phyloP scores from a whole-genome alignment of 1,140 invertebrate genomes.

The Aphelinus certus region DNA sequence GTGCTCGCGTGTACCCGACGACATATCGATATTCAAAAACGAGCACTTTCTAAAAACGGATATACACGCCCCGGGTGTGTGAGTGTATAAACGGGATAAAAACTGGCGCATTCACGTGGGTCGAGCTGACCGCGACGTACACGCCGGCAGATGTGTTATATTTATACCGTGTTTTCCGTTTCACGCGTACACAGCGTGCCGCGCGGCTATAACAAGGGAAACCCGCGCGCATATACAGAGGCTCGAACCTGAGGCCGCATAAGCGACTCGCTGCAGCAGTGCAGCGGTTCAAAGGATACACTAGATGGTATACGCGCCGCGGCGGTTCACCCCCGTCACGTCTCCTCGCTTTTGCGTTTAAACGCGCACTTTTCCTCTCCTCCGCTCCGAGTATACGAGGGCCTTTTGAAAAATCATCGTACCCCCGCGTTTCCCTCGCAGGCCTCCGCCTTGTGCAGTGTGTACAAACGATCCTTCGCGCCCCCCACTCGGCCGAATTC shows the following conservation, averaged over 20 bases:
- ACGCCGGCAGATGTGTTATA: too few relatives aligned
- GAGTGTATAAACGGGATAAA: neutral
- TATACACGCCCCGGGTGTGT: too few relatives aligned
- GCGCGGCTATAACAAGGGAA: slow-evolving; percentile 12
- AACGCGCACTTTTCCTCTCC: neutral
- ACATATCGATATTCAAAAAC: too few relatives aligned
- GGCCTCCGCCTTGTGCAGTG: too few relatives aligned
- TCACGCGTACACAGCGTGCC: neutral
- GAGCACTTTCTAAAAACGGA: too few relatives aligned
- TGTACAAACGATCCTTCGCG: too few relatives aligned
- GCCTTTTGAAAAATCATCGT: slow-evolving; percentile 35
- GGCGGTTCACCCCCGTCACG: slow-evolving; percentile 26
- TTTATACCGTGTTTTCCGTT: too few relatives aligned
- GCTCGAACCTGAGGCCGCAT: slow-evolving; percentile 31
- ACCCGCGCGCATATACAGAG: neutral
- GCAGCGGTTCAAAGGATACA: slow-evolving; percentile 20
- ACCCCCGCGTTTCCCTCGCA: neutral
- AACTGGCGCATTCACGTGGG: neutral
- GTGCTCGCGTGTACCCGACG: too few relatives aligned
- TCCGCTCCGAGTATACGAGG: too few relatives aligned
- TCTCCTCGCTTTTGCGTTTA: slow-evolving; percentile 9
- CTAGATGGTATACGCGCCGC: neutral
- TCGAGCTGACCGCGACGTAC: too few relatives aligned
- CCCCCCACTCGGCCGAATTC: too few relatives aligned
- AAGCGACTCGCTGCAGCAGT: neutral